Evolutionary conservation across 2,797 vertebrate species (phyloP), one percentile per base, ranked within the genome.

Genomic region (Pantherophis alleghaniensis): DNA sequence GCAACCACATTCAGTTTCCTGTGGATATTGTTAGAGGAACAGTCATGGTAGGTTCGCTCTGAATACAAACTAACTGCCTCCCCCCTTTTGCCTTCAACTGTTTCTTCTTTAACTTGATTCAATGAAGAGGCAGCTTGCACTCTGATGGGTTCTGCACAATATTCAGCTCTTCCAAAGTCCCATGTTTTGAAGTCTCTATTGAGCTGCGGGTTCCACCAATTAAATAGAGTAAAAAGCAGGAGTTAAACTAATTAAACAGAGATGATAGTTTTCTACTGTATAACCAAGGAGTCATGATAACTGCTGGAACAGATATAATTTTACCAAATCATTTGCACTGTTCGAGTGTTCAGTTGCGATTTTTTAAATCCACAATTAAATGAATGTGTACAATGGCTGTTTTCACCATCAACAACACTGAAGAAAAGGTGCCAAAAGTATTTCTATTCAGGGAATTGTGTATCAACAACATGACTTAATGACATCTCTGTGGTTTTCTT

Each of bases 341-440:
- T 90, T 91, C 86, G 55, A 0, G 90, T 94, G 20, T 92, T 66
- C 6, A n/a, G n/a, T 69, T 42, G 51, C 56, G 28, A 92, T 37
- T 96, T 96, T 94, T 95, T 94, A 56, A 89, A 94, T 47, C 93
- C 87, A 93, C 93, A 96, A 96, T 94, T 93, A 87, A 66, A 95
- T 95, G 92, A 96, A 94, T 0, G 0, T 93, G 93, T 94, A 96
- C 94, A 95, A 94, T 90, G 89, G 90, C 56, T 61, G 96, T 94
- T 95, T 95, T 59, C 93, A 87, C 86, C 95, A 94, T 96, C 56
- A 91, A 94, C 88, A 91, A 79, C 57, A 93, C 88, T 91, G 92
- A 95, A 63, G 87, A 92, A 93, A 94, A 92, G 92, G 91, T 90
- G 87, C 28, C 37, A 51, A 91, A 28, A 11, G 26, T 51, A 63